Base-by-base conservation (phyloP, 1,140 invertebrate species). In the Diorhabda elongata region DNA sequence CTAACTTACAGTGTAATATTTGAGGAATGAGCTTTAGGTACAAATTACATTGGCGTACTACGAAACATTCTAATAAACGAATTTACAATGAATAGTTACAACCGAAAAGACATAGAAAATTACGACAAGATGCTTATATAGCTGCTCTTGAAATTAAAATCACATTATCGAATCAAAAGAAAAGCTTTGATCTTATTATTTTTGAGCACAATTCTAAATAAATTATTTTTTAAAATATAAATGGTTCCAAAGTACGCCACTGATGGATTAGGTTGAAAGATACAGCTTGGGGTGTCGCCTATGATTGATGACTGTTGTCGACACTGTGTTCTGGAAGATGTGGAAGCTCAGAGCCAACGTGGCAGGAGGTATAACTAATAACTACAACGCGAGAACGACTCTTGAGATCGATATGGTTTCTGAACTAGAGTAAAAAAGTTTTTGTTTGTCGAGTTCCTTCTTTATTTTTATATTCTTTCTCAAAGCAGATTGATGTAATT, bases 261-360 rank as follows among this genome's bases (percentile, higher is more conserved):
- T 52, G 47, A 52, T 6, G n/a, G 6, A 6, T 52, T 52, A 52
- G 6, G 47, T 52, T 52, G 47, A n/a, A 52, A 52, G 47, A 52
- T 6, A 52, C 47, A 52, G 47, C n/a, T n/a, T 52, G n/a, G 47
- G 47, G 47, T 58, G 65, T 71, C 71, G 61, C 67, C 62, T 75
- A 80, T 80, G 79, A 80, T 80, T 80, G 79, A 80, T 80, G 79
- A 78, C 71, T 56, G 70, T 77, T 80, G 79, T 80, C 79, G 76
- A 78, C 79, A 78, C 75, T 73, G 76, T 80, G 77, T 79, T 77
- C 71, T 71, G 75, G 71, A 77, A 78, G 77, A 78, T 72, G 73
- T 74, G 70, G 75, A 74, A 76, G 72, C 71, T 71, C 63, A 61
- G 44, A 64, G 71, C 73, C 76, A 69, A 69, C 71, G 66, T 73